Base-by-base conservation (phyloP, 2,888 invertebrate genomes). In the Nesidiocoris tenuis region DNA sequence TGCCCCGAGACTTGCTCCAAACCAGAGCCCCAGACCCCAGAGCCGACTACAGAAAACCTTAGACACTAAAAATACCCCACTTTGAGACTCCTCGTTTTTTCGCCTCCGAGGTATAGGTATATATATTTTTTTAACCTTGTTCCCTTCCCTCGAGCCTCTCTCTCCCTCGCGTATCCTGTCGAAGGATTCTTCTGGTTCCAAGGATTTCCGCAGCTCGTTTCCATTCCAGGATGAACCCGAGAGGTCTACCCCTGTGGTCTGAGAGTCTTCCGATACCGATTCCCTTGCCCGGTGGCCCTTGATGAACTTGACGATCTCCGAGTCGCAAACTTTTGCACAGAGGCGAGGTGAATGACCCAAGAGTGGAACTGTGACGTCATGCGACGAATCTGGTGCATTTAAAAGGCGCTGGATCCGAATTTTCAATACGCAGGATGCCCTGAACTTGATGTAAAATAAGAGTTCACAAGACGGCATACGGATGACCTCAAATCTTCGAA, bases 61-160 rank as follows among this genome's bases (percentile, higher is more conserved):
- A 65, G 57, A 55, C 72, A 72, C 72, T 72, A 72, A 72, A 72
- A 72, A 72, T 72, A 72, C 72, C 72, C 72, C 72, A 63, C 72
- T 72, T 64, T 70, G 24, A 70, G n/a, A 59, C 59, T 59, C n/a
- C 19, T 59, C 19, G 3, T 59, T 19, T 19, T 22, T 23, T 39
- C 39, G 12, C 39, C 39, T 39, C 39, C 39, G 39, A 39, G 39
- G 39, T 39, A 39, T 39, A 39, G 39, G 39, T 39, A 39, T 24
- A 25, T 70, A 55, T 68, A 56, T 68, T 57, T 57, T 12, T 57
- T 18, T 68, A 21, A 21, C 23, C 59, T 57, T 56, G 9, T 71
- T 16, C 59, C 59, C 61, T 55, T 39, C 19, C 39, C 18, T 56
- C 56, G 18, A 39, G 65, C 54, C 54, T 54, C 39, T 39, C 54